Evolutionary conservation across 2,797 vertebrate species (phyloP), one percentile per base, ranked within the genome.

Genomic region (Sebastiscus tertius): DNA sequence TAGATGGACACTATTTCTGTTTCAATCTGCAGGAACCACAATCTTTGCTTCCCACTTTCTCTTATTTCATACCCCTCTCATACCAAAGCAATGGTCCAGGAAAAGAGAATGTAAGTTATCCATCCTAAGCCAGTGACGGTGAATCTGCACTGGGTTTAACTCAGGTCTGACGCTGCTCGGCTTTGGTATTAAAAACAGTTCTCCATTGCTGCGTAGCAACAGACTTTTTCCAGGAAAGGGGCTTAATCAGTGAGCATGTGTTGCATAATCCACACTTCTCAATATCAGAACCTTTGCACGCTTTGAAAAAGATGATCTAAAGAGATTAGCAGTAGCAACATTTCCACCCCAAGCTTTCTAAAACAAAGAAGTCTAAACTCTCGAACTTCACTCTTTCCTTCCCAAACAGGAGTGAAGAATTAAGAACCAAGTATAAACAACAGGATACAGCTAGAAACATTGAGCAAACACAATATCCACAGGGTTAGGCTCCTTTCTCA

Each of bases 271-370:
- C 54, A 74, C 56, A 61, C 39, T 26, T 24, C 20, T 74, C 36
- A 70, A 71, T 18, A 71, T 36, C 54, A 39, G 33, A 31, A 26
- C 36, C 18, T 62, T 22, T 27, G 26, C 6, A 18, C 5, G 18
- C 36, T 16, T 75, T 54, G 9, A 79, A 72, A 79, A 66, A 67
- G 2, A 63, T 26, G 29, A 80, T 72, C 36, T 5, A 26, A 59
- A 59, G 18, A 59, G 13, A 73, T 29, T n/a, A 56, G 8, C 16
- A 22, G 10, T 20, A 61, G 63, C 10, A 71, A 29, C 1, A 11
- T 72, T 36, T 59, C 1, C 8, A 27, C 12, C 9, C n/a, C 1
- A 39, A 12, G 9, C 27, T 29, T 66, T 31, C 39, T n/a, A 8
- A 22, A 4, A 54, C 11, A 9, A 67, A 33, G 20, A 68, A 8